phyloP scores from a whole-genome alignment of 2,888 invertebrate genomes.

The Drosophila kokeensis region DNA sequence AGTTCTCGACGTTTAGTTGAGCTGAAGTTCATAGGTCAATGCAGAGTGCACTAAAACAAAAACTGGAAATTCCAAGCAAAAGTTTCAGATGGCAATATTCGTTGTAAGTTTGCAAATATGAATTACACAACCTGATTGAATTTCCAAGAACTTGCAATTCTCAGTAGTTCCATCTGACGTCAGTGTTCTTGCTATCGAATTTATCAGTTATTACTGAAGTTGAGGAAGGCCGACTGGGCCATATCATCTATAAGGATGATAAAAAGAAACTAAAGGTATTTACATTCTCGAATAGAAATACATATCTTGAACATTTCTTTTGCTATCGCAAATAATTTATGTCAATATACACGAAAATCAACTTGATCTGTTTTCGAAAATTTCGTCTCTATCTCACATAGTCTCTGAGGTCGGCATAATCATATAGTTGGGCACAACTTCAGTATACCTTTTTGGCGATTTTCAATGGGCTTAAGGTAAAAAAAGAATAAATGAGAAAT shows the following conservation, averaged over 20 bases:
- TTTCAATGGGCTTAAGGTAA: not conserved
- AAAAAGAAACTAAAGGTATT: not conserved
- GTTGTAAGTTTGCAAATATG: not conserved
- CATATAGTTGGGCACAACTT: not conserved
- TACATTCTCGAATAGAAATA: not conserved
- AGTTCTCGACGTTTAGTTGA: not conserved
- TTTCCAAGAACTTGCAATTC: not conserved
- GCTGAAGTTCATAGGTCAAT: slow-evolving; percentile 33
- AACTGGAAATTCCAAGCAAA: slow-evolving; percentile 29
- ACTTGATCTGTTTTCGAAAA: not conserved
- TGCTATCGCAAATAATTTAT: not conserved
- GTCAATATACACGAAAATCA: not conserved
- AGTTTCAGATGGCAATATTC: not conserved
- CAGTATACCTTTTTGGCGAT: not conserved
- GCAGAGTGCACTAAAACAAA: slow-evolving; percentile 3
- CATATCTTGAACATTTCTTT: not conserved
- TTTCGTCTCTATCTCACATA: not conserved
- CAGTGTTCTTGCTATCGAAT: not conserved
- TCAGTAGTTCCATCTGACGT: not conserved
- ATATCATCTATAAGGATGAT: not conserved
- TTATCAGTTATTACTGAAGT: not conserved
- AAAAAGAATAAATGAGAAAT: not conserved
- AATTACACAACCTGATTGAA: not conserved
- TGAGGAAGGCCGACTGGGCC: not conserved
- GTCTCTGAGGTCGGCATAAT: not conserved